A percentile compares a stretch with the other conserved stretches of the same genome.
Conservation (phyloP, 2,797 vertebrate species). For the Coranthus polyacanthus region DNA sequence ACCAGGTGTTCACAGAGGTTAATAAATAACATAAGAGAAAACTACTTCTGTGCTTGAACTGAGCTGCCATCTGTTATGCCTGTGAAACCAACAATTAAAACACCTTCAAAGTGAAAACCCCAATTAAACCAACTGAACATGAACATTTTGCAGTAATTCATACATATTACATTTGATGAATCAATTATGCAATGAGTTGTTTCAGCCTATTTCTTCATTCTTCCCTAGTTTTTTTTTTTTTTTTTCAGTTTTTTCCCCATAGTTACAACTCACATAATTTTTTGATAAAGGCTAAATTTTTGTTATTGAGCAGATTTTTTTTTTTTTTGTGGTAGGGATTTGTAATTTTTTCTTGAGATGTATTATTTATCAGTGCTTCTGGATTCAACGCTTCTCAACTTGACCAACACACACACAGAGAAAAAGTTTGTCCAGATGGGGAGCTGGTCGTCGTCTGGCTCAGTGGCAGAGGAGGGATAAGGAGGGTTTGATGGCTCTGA, state of each 20-base stretch:
- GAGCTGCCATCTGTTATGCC: background rate
- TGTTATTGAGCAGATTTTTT: background rate
- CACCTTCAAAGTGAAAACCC: slow-evolving; percentile 3
- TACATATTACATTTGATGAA: background rate
- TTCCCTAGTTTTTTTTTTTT: background rate
- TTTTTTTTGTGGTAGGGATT: no score
- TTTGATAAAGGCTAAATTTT: background rate
- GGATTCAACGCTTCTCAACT: background rate
- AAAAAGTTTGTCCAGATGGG: slow-evolving; percentile 36
- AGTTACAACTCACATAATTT: background rate
- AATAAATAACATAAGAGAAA: slow-evolving; percentile 1
- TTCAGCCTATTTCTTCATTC: background rate
- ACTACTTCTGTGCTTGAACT: background rate
- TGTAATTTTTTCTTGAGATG: background rate
- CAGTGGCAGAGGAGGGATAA: slow-evolving; percentile 8
- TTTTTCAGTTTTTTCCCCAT: background rate
- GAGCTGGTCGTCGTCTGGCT: slow-evolving; percentile 14
- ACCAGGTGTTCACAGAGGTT: slow-evolving; percentile 30
- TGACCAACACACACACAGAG: slow-evolving; percentile 2
- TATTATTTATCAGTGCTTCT: slow-evolving; percentile 4
- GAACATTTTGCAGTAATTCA: background rate
- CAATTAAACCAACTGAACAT: slow-evolving; percentile 3
- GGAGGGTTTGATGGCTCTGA: slow-evolving; percentile 36
- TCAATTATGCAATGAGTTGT: background rate
- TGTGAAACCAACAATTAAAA: slow-evolving; percentile 12